A percentile compares a stretch with the other conserved stretches of the same genome.
phyloP scores from a whole-genome alignment of 2,888 invertebrate species.

The Drosophila eohydei region DNA sequence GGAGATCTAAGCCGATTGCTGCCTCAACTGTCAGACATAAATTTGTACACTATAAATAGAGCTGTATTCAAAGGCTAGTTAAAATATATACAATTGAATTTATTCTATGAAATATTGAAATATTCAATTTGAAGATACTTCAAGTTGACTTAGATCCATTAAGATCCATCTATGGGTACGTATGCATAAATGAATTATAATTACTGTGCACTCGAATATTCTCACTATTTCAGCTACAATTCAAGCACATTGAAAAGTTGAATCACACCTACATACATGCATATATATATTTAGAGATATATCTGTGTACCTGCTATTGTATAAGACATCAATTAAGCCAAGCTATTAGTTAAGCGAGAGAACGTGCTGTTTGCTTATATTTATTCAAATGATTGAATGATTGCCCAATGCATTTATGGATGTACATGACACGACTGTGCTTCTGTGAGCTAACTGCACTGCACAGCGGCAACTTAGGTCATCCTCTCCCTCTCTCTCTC shows the following conservation, averaged over 20 bases:
- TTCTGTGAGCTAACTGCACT: conserved; percentile 31
- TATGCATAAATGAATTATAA: neutral
- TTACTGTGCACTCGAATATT: neutral
- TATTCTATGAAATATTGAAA: neutral
- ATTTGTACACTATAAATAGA: neutral
- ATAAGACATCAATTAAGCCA: conserved; percentile 21
- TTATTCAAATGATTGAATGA: conserved; percentile 23
- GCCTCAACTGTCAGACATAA: neutral
- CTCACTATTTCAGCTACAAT: neutral
- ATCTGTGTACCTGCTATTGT: neutral
- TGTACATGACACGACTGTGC: conserved; percentile 26
- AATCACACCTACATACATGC: neutral
- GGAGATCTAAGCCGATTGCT: neutral
- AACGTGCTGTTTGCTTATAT: conserved; percentile 24
- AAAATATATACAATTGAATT: too few species aligned
- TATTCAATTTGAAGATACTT: neutral
- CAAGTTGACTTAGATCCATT: neutral
- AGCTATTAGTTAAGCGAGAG: conserved; percentile 12
- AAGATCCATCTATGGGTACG: neutral
- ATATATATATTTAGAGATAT: neutral
- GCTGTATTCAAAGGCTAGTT: neutral
- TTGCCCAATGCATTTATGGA: conserved; percentile 19
- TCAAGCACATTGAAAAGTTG: too few species aligned
- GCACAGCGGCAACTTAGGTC: neutral
- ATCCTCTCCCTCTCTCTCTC: neutral